Percentiles rank a stretch among this genome's conserved stretches.
These are phyloP conservation scores for Euura saliciscinereae DNA, from an alignment of 1,140 invertebrate genomes.

Conservation along the genomic window DNA sequence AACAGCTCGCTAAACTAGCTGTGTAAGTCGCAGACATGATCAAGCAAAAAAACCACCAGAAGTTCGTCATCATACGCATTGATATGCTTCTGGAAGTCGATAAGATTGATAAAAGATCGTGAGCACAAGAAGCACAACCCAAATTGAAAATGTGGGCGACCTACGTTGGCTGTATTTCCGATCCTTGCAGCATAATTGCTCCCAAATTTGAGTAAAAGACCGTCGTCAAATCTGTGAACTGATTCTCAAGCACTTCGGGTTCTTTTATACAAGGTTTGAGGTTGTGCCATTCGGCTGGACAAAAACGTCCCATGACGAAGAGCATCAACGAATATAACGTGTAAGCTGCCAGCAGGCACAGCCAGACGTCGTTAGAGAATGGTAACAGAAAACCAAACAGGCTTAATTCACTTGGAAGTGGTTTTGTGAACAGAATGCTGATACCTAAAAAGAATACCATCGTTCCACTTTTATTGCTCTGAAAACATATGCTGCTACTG, in stretches of 20 bases:
- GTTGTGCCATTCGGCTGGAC: conserved; percentile 83
- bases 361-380: conserved; percentile 83
- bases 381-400: conserved; percentile 90
- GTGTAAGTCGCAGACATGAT: conserved; percentile 97
- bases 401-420: conserved; percentile 78
- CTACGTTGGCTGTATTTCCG: conserved; percentile 81
- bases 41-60: conserved; percentile 95
- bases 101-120: background rate
- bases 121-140: no score
- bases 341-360: conserved; percentile 77
- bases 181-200: conserved; percentile 84
- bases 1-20: conserved; percentile 94
- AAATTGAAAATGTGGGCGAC: conserved; percentile 28
- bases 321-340: conserved; percentile 78
- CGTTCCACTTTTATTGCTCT: no score
- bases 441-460: conserved; percentile 63
- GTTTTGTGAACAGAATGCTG: conserved; percentile 83
- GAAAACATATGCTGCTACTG: no score
- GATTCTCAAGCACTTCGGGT: conserved; percentile 77
- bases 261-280: conserved; percentile 81
- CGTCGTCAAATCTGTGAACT: conserved; percentile 77
- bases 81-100: conserved; percentile 71
- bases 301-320: conserved; percentile 80
- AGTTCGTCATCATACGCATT: conserved; percentile 76
- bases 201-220: conserved; percentile 82